Evolutionary conservation across 2,888 invertebrate species (phyloP).

Genomic region (Axea sp.): DNA sequence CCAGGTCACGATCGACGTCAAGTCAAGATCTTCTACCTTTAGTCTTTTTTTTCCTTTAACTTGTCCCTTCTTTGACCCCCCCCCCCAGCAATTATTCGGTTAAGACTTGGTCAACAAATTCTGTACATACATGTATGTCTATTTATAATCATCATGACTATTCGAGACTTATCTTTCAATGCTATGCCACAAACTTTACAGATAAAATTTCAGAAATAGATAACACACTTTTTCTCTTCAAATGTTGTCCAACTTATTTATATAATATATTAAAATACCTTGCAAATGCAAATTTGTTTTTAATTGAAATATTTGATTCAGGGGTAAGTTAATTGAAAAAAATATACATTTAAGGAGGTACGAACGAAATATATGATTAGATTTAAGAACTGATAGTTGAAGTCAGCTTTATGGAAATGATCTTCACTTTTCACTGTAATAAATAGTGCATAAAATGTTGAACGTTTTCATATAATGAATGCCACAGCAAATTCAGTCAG

Average conservation of each 20-base stretch:
- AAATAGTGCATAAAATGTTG: slow-evolving; percentile 47
- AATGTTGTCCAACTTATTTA: slow-evolving; percentile 15
- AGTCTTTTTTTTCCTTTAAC: neutral
- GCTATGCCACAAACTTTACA: slow-evolving; percentile 33
- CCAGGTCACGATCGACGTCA: slow-evolving; percentile 71
- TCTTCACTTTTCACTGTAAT: slow-evolving; percentile 26
- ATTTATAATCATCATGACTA: slow-evolving; percentile 11
- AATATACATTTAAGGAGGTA: slow-evolving; percentile 24
- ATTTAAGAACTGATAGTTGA: slow-evolving; percentile 30
- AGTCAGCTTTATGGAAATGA: slow-evolving; percentile 35
- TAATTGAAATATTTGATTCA: slow-evolving; percentile 31
- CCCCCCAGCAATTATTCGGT: no score
- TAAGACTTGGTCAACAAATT: slow-evolving; percentile 32
- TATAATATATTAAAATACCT: slow-evolving; percentile 23
- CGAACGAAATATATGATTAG: slow-evolving; percentile 10
- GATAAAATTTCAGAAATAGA: slow-evolving; percentile 25
- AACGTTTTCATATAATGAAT: slow-evolving; percentile 31
- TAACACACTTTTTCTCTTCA: neutral
- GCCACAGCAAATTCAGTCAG: slow-evolving; percentile 15
- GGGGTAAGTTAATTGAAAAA: slow-evolving; percentile 41
- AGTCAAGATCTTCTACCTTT: slow-evolving; percentile 55
- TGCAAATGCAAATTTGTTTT: slow-evolving; percentile 34
- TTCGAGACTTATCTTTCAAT: neutral
- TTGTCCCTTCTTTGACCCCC: neutral
- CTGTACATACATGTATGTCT: slow-evolving; percentile 14